These are phyloP conservation scores for Drosophila yooni DNA, from an alignment of 2,888 invertebrate genomes.

Conservation along the genomic window DNA sequence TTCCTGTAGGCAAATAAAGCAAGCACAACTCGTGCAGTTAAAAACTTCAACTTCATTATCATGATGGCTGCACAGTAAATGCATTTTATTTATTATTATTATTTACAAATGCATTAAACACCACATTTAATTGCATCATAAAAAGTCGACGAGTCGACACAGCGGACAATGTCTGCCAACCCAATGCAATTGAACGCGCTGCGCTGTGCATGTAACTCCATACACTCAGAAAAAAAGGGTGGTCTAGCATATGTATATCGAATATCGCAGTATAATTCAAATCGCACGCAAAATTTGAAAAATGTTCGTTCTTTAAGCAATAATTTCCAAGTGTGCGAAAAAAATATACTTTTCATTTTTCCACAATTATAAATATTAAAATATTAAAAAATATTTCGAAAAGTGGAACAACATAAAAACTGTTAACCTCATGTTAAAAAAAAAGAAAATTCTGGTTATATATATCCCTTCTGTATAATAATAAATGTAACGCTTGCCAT, in stretches of 20 bases:
- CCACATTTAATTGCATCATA: conserved; percentile 75
- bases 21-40: conserved; percentile 46
- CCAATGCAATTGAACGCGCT: conserved; percentile 31
- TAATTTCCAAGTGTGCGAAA: background rate
- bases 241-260: background rate
- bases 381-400: background rate
- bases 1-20: conserved; percentile 74
- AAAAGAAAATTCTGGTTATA: accelerated
- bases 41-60: conserved; percentile 71
- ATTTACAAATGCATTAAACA: conserved; percentile 79
- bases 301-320: background rate
- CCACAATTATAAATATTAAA: background rate
- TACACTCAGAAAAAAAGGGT: background rate
- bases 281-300: accelerated
- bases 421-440: background rate
- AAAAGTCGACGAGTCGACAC: conserved; percentile 41
- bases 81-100: conserved; percentile 68
- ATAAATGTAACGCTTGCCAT: background rate
- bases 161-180: conserved; percentile 20
- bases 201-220: conserved; percentile 3
- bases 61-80: conserved; percentile 31
- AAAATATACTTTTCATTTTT: accelerated
- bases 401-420: background rate
- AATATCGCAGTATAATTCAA: background rate
- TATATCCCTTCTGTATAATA: background rate